These are phyloP conservation scores for Oscheius sp. DNA, from an alignment of 2,888 invertebrate genomes.

Conservation along the genomic window DNA sequence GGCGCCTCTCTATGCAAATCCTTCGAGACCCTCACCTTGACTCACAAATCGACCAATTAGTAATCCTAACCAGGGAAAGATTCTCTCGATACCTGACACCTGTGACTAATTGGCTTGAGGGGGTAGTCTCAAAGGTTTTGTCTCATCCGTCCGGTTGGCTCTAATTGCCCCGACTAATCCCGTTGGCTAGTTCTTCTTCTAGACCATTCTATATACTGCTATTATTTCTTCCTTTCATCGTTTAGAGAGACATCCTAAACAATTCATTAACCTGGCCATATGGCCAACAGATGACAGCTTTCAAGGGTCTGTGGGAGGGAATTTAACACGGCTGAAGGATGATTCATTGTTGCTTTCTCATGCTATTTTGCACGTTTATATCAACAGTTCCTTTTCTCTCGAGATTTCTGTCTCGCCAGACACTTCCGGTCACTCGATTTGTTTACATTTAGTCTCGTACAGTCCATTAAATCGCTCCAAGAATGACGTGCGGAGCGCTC, in stretches of 20 bases:
- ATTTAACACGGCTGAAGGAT: background rate
- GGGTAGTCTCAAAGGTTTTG: no score
- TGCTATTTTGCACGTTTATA: background rate
- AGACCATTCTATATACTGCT: background rate
- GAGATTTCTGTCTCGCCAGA: background rate
- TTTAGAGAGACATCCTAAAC: background rate
- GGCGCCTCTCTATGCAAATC: constrained; percentile 1
- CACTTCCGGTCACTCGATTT: background rate
- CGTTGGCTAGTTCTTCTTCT: background rate
- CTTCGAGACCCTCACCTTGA: background rate
- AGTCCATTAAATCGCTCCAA: background rate
- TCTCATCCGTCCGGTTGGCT: background rate
- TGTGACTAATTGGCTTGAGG: background rate
- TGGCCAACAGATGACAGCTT: background rate
- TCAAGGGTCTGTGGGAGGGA: background rate
- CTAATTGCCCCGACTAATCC: background rate
- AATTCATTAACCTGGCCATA: constrained; percentile 11
- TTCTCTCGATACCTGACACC: no score
- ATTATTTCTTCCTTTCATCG: background rate
- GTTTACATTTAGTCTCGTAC: background rate
- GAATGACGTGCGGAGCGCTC: constrained; percentile 3
- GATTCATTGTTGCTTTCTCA: background rate
- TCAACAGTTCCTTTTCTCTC: background rate
- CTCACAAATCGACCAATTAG: background rate
- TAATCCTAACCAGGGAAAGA: no score